These are phyloP conservation scores for Latrodectus geometricus DNA, from an alignment of 1,140 invertebrate genomes.

Conservation along the genomic window DNA sequence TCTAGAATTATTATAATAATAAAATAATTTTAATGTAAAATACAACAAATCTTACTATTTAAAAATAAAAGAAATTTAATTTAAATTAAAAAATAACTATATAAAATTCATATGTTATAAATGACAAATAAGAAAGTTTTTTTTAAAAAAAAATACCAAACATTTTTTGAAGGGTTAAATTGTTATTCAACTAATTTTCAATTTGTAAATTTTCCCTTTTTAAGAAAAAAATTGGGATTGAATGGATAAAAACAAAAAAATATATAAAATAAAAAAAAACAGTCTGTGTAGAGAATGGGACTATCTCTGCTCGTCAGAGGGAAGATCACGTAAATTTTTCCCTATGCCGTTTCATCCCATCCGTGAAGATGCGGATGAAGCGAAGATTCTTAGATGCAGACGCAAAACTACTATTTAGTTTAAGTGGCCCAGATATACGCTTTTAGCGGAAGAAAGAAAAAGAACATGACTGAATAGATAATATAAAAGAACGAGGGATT, in stretches of 20 bases:
- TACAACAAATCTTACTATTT: too few relatives aligned
- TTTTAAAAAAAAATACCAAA: too few relatives aligned
- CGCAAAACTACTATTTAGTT: constrained; percentile 55
- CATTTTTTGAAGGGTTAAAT: too few relatives aligned
- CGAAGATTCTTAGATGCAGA: constrained; percentile 38
- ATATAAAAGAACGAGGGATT: constrained; percentile 46
- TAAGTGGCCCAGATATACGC: constrained; percentile 59
- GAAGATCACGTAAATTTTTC: constrained; percentile 58
- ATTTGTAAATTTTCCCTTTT: constrained; percentile 17
- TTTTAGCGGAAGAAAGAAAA: constrained; percentile 12
- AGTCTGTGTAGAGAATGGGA: constrained; percentile 9
- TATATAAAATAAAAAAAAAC: constrained; percentile 1
- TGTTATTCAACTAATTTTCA: neutral
- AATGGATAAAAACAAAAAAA: constrained; percentile 2
- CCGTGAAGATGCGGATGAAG: constrained; percentile 55
- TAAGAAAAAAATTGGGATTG: neutral
- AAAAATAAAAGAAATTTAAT: too few relatives aligned
- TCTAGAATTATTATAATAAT: too few relatives aligned
- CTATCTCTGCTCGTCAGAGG: constrained; percentile 56
- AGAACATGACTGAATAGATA: constrained; percentile 34
- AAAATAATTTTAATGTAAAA: too few relatives aligned
- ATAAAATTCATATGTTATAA: too few relatives aligned
- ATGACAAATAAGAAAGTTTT: too few relatives aligned
- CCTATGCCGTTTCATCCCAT: constrained; percentile 41
- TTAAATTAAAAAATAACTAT: too few relatives aligned